A percentile compares a stretch with the other conserved stretches of the same genome.
Conservation (phyloP, 2,888 invertebrate species). For the Onthophagus sagittarius region DNA sequence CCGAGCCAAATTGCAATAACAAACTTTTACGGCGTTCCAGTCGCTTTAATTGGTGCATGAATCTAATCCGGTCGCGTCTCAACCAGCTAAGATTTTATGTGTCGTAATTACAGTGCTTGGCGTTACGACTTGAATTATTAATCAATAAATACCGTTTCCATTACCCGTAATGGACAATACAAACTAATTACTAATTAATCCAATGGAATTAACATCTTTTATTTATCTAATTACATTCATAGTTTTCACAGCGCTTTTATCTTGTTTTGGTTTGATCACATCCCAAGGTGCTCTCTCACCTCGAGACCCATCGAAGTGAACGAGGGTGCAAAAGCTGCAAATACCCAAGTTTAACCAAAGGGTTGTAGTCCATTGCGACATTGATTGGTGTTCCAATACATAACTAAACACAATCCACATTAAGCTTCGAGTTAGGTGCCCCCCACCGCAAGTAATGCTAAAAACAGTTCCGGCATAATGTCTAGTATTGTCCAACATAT, state of each 20-base stretch:
- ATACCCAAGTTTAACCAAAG: not conserved
- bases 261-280: not conserved
- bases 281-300: not conserved
- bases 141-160: not conserved
- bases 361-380: not conserved
- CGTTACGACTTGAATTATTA: not conserved
- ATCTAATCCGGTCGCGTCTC: not conserved
- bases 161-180: not conserved
- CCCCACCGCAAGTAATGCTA: not conserved
- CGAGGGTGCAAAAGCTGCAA: not conserved
- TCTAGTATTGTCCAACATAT: not conserved
- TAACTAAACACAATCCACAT: not conserved
- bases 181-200: not conserved
- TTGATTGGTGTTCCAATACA: not conserved
- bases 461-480: not conserved
- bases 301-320: not conserved
- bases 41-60: not conserved
- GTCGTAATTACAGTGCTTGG: not conserved
- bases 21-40: not conserved
- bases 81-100: not conserved
- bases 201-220: not conserved
- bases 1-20: not conserved
- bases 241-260: not conserved
- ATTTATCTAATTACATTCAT: not conserved
- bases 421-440: not conserved